phyloP scores from a whole-genome alignment of 1,140 invertebrate genomes.

The Diorhabda elongata region DNA sequence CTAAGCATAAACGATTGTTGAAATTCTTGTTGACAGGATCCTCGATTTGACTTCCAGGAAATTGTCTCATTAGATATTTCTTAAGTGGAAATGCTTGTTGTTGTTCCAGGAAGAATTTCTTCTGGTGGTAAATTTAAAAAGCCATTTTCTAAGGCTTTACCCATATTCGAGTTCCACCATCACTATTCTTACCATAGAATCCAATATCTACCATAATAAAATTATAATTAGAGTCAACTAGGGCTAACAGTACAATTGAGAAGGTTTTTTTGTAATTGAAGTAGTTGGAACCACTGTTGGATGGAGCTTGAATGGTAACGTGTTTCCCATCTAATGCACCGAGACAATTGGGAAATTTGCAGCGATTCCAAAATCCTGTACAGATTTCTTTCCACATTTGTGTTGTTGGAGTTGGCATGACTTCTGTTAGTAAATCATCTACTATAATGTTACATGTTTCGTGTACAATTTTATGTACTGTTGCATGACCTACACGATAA shows the following conservation, averaged over 20 bases:
- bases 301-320: slow-evolving; percentile 41
- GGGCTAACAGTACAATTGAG: slow-evolving; percentile 47
- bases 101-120: background rate
- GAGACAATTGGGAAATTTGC: slow-evolving; percentile 47
- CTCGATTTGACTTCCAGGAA: background rate
- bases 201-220: slow-evolving; percentile 48
- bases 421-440: slow-evolving; percentile 29
- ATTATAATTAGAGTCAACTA: slow-evolving; percentile 46
- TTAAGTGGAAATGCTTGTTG: slow-evolving; percentile 16
- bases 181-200: slow-evolving; percentile 45
- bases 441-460: slow-evolving; percentile 35
- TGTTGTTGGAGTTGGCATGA: slow-evolving; percentile 32
- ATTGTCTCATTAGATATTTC: slow-evolving; percentile 12
- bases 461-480: slow-evolving; percentile 35
- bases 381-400: slow-evolving; percentile 34
- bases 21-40: background rate
- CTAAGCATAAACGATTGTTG: too few species aligned
- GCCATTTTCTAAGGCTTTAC: background rate
- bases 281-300: slow-evolving; percentile 40
- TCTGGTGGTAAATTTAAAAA: background rate
- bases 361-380: slow-evolving; percentile 34
- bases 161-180: slow-evolving; percentile 37
- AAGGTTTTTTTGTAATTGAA: slow-evolving; percentile 48
- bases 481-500: slow-evolving; percentile 38
- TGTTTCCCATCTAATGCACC: slow-evolving; percentile 50